Conservation (phyloP, 2,113 vertebrate genomes). For the Axis porcinus region DNA sequence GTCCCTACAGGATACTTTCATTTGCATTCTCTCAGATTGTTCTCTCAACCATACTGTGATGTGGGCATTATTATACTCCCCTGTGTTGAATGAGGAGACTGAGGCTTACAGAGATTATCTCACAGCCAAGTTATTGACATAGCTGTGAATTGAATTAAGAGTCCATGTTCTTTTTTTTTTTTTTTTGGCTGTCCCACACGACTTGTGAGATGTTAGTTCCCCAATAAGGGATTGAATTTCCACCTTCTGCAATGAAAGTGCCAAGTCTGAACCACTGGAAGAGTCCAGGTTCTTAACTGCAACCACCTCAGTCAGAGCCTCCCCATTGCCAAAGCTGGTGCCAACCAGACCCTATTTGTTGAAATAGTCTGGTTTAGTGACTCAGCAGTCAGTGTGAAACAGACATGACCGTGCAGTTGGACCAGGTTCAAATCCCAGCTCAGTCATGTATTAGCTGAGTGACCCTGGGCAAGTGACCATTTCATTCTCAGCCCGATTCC, state of each 20-base stretch:
- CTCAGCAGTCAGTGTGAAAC: neutral
- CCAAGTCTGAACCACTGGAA: neutral
- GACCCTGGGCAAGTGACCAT: neutral
- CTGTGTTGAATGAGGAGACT: neutral
- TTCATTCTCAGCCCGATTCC: neutral
- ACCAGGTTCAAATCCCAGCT: neutral
- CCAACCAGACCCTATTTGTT: neutral
- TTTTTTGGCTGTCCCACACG: neutral
- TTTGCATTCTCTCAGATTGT: neutral
- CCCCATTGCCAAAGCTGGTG: neutral
- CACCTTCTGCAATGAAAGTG: neutral
- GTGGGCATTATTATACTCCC: neutral
- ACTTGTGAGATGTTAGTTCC: neutral
- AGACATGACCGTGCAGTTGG: neutral
- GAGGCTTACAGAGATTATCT: neutral
- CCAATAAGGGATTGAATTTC: neutral
- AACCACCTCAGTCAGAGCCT: neutral
- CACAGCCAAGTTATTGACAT: neutral
- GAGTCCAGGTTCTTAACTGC: neutral
- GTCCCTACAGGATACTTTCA: neutral
- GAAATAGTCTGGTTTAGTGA: neutral
- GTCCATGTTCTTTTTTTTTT: neutral
- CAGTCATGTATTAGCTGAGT: neutral
- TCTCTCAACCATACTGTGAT: neutral
- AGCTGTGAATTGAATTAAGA: neutral